phyloP scores from a whole-genome alignment of 1,140 invertebrate species.

The Drosophila melanica region DNA sequence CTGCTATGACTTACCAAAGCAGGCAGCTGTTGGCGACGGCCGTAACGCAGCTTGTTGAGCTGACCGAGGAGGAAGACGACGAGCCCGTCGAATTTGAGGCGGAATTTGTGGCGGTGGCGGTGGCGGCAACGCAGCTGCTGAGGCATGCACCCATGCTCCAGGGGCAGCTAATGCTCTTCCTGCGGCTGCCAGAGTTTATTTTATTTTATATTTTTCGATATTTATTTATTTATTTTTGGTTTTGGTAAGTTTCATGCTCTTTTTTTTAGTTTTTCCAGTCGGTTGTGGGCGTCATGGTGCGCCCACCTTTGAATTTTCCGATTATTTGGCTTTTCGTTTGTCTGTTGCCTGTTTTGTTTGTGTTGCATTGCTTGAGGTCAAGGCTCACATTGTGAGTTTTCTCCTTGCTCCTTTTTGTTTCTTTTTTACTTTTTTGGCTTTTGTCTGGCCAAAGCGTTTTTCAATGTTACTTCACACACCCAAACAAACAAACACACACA shows the following conservation, averaged over 20 bases:
- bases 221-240: neutral
- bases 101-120: constrained; percentile 28
- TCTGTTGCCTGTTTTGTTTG: neutral
- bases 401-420: constrained; percentile 15
- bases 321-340: constrained; percentile 12
- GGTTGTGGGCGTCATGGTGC: constrained; percentile 20
- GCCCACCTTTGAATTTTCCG: constrained; percentile 24
- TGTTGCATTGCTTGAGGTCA: constrained; percentile 59
- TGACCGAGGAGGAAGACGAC: constrained; percentile 47
- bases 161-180: constrained; percentile 20
- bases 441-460: constrained; percentile 45
- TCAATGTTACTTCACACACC: constrained; percentile 53
- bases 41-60: constrained; percentile 38
- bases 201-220: constrained; percentile 17
- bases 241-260: constrained; percentile 6
- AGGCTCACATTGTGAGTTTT: constrained; percentile 42
- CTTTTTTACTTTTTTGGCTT: constrained; percentile 31
- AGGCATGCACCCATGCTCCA: constrained; percentile 75
- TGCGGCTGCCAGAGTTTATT: constrained; percentile 30
- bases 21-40: constrained; percentile 47
- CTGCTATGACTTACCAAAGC: constrained; percentile 50
- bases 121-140: constrained; percentile 63
- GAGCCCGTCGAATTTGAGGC: constrained; percentile 47
- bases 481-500: constrained; percentile 9
- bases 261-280: constrained; percentile 28